phyloP scores from a whole-genome alignment of 1,140 invertebrate species.

The Cardiocondyla obscurior region DNA sequence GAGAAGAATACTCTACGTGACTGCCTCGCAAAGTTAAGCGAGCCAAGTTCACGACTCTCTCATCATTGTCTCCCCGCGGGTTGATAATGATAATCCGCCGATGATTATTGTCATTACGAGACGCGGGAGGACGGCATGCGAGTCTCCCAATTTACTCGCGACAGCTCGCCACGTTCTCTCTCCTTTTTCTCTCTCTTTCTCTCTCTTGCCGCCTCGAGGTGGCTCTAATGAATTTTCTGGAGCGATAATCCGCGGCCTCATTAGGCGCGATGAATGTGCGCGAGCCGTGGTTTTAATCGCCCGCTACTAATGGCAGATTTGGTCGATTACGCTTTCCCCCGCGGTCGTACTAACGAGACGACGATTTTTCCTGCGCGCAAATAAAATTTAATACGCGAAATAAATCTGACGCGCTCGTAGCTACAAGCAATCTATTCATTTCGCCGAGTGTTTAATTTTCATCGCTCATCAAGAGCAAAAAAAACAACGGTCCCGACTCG shows the following conservation, averaged over 20 bases:
- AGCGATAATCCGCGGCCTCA: slow-evolving; percentile 30
- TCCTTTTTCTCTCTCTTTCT: too few relatives aligned
- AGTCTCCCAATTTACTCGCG: slow-evolving; percentile 28
- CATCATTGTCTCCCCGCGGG: slow-evolving; percentile 74
- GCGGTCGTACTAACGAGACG: neutral
- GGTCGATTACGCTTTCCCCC: neutral
- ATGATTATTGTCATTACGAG: slow-evolving; percentile 56
- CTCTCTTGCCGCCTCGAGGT: neutral
- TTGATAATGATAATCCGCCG: slow-evolving; percentile 65
- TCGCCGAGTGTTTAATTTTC: slow-evolving; percentile 22
- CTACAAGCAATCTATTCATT: neutral
- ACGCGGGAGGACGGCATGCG: neutral
- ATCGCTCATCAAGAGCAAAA: neutral
- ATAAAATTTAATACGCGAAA: neutral
- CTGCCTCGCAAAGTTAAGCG: slow-evolving; percentile 28
- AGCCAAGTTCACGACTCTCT: slow-evolving; percentile 80
- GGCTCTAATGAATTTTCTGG: slow-evolving; percentile 40
- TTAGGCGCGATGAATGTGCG: slow-evolving; percentile 40
- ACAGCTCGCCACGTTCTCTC: neutral
- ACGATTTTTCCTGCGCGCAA: slow-evolving; percentile 1
- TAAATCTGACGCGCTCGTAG: neutral
- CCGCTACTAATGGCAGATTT: slow-evolving; percentile 26
- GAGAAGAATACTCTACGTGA: slow-evolving; percentile 37
- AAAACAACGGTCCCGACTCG: neutral
- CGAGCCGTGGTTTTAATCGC: slow-evolving; percentile 30